These are phyloP conservation scores for Austrofundulus limnaeus DNA, from an alignment of 2,113 vertebrate genomes.

Conservation along the genomic window DNA sequence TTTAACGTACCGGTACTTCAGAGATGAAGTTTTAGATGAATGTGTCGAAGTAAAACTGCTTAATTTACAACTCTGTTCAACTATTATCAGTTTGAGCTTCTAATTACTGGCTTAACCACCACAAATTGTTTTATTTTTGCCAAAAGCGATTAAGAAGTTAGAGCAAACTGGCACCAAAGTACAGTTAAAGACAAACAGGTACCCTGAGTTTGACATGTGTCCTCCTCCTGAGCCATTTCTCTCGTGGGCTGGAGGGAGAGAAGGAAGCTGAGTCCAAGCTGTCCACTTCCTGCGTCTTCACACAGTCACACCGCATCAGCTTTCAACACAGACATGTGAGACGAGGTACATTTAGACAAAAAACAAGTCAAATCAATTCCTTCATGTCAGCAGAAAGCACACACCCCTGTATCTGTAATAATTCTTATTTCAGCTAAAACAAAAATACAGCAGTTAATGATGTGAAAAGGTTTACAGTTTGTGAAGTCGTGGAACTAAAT, in stretches of 20 bases:
- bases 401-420: neutral
- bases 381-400: neutral
- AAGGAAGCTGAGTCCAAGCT: conserved; percentile 80
- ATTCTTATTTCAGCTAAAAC: too few relatives aligned
- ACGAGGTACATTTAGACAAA: neutral
- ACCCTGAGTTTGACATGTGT: conserved; percentile 96
- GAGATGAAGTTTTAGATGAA: too few relatives aligned
- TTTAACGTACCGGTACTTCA: too few relatives aligned
- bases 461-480: too few relatives aligned
- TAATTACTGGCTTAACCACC: too few relatives aligned
- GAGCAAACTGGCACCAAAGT: neutral
- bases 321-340: conserved; percentile 58
- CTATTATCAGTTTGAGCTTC: too few relatives aligned
- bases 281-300: conserved; percentile 83
- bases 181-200: neutral
- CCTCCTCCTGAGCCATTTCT: conserved; percentile 94
- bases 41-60: too few relatives aligned
- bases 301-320: conserved; percentile 92
- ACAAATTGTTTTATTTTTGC: too few relatives aligned
- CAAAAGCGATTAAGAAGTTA: neutral
- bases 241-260: conserved; percentile 86
- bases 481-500: too few relatives aligned
- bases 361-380: neutral
- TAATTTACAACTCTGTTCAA: too few relatives aligned
- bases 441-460: too few relatives aligned